Percentiles rank a stretch among this genome's conserved stretches.
Evolutionary conservation across 2,113 vertebrate genomes (phyloP).

Genomic region (Dasypus novemcinctus): DNA sequence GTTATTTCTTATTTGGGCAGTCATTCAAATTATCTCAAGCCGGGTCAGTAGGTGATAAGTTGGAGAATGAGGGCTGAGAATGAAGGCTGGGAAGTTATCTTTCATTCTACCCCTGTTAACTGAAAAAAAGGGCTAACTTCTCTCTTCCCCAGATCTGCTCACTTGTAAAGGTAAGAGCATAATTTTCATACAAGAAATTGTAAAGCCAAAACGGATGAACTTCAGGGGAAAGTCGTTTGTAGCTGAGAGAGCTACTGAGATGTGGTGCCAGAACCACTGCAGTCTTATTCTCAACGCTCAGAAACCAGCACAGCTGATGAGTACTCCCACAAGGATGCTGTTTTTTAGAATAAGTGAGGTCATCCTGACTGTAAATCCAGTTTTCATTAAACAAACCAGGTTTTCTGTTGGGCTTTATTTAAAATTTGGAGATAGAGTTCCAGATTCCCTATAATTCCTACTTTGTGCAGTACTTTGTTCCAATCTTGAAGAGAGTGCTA

Average conservation of each 20-base stretch:
- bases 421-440: neutral
- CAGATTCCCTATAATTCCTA: neutral
- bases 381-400: neutral
- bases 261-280: neutral
- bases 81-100: too few relatives aligned
- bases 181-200: neutral
- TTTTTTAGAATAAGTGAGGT: too few relatives aligned
- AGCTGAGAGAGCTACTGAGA: neutral
- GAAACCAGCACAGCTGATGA: neutral
- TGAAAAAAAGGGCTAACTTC: neutral
- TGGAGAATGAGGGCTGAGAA: neutral
- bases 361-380: neutral
- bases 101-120: neutral
- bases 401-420: neutral
- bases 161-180: neutral
- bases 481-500: neutral
- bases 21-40: too few relatives aligned
- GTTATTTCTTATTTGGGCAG: neutral
- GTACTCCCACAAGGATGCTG: neutral
- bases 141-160: neutral
- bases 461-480: neutral
- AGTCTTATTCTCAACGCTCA: too few relatives aligned
- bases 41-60: too few relatives aligned
- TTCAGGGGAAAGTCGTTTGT: neutral
- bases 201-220: neutral